These are phyloP conservation scores for Macrotrachela quadricornifera DNA, from an alignment of 1,140 invertebrate species.

Conservation along the genomic window DNA sequence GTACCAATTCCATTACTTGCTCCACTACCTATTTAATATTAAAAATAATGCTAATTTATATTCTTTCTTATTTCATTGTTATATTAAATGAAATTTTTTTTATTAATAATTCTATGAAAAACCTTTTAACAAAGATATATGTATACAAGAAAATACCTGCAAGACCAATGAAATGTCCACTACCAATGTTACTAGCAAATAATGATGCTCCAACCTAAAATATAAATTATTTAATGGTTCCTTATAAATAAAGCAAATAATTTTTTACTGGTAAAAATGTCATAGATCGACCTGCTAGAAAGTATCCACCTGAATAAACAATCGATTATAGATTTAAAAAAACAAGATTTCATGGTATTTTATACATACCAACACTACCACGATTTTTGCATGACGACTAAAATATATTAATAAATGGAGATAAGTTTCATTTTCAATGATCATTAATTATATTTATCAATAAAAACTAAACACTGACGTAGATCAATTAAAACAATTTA, in stretches of 20 bases:
- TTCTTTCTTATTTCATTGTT: not conserved
- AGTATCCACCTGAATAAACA: constrained; percentile 27
- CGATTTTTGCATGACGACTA: constrained; percentile 9
- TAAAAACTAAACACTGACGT: no score
- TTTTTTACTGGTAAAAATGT: constrained; percentile 28
- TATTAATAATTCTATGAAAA: not conserved
- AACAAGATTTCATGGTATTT: no score
- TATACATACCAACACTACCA: not conserved
- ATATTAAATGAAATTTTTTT: not conserved
- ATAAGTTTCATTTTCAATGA: no score
- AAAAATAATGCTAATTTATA: no score
- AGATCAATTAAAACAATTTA: no score
- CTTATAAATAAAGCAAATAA: not conserved
- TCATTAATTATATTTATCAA: no score
- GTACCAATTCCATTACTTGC: constrained; percentile 27
- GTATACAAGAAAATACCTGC: constrained; percentile 31
- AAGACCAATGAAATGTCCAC: constrained; percentile 39
- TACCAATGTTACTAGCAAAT: constrained; percentile 42
- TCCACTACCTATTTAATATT: constrained; percentile 34
- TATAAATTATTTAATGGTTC: not conserved
- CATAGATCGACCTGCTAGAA: constrained; percentile 36
- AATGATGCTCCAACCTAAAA: constrained; percentile 39
- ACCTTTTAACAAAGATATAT: no score
- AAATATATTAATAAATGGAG: no score
- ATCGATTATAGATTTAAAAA: no score